Evolutionary conservation across 1,140 invertebrate genomes (phyloP).

Genomic region (Euura saliciscinereae): DNA sequence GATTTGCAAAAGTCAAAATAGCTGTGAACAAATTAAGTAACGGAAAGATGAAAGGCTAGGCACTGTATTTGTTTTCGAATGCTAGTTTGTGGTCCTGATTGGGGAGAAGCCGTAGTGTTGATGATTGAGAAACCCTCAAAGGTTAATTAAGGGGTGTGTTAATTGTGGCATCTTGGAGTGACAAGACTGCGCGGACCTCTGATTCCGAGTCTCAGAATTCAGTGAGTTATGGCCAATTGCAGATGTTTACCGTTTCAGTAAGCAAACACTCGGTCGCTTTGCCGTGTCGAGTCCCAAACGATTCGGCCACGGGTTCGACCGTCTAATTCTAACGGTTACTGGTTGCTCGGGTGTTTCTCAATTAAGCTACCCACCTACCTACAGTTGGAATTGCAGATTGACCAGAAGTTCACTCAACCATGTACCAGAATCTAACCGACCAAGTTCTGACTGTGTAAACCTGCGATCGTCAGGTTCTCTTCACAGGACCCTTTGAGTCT

Average conservation of each 20-base stretch:
- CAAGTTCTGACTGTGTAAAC: no score
- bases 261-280: neutral
- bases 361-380: no score
- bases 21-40: no score
- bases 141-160: neutral
- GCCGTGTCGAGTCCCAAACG: neutral
- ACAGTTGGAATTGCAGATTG: slow-evolving; percentile 43
- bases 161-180: neutral
- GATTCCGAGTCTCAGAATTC: neutral
- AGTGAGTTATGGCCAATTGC: slow-evolving; percentile 4
- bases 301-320: no score
- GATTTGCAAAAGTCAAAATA: no score
- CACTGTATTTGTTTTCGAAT: no score
- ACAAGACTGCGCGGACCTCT: neutral
- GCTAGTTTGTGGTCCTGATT: no score
- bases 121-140: neutral
- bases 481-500: no score
- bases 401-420: neutral
- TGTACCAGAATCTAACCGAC: neutral
- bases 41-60: no score
- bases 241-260: slow-evolving; percentile 1
- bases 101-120: neutral
- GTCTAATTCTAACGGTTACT: neutral
- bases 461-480: no score
- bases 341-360: slow-evolving; percentile 27